These are phyloP conservation scores for Adelognathus sp. DNA, from an alignment of 2,888 invertebrate species.

Conservation along the genomic window DNA sequence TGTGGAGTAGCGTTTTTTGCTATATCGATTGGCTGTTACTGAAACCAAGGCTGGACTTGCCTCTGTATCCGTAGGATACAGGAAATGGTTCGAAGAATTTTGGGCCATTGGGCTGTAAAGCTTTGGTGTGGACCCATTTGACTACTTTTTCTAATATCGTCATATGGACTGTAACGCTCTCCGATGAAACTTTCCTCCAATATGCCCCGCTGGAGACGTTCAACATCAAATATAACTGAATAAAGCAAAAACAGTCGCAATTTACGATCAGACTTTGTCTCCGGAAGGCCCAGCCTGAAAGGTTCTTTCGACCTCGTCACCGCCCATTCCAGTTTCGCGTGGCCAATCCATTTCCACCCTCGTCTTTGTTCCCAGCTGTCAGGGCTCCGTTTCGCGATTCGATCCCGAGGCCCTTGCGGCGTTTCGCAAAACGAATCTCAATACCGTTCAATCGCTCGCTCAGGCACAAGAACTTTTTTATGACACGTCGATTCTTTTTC, in stretches of 20 bases:
- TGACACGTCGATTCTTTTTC: background rate
- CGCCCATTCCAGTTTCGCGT: constrained; percentile 3
- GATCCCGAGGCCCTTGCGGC: background rate
- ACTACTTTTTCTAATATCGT: no score
- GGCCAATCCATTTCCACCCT: constrained; percentile 23
- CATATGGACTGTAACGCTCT: no score
- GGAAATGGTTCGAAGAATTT: no score
- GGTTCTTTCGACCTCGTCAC: background rate
- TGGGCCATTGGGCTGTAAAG: background rate
- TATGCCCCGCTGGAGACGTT: no score
- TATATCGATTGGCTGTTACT: no score
- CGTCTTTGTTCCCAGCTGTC: constrained; percentile 4
- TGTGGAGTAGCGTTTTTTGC: no score
- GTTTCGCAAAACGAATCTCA: constrained; percentile 21
- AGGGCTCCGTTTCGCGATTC: background rate
- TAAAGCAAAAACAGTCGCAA: no score
- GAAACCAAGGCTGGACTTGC: no score
- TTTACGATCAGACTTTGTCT: background rate
- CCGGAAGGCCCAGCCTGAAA: background rate
- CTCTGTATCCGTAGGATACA: no score
- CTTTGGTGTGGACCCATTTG: no score
- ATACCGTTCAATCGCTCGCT: constrained; percentile 4
- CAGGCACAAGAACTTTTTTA: background rate
- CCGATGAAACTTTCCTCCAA: no score
- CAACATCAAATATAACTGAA: no score